Conservation (phyloP, 1,140 invertebrate species). For the Hermetia illucens region DNA sequence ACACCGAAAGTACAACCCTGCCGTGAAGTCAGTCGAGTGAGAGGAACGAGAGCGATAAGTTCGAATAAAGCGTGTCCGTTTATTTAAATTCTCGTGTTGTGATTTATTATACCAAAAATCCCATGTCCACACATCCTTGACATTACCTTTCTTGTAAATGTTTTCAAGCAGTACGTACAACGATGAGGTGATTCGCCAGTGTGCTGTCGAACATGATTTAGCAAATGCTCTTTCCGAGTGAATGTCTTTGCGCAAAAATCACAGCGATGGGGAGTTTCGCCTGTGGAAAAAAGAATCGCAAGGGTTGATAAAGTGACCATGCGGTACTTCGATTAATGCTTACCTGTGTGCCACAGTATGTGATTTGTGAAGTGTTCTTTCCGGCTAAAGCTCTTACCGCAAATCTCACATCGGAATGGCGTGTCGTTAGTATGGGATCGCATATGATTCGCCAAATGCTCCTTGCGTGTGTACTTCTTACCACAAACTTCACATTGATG, state of each 20-base stretch:
- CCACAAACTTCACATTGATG: constrained; percentile 35
- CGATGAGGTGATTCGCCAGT: constrained; percentile 43
- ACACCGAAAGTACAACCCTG: no score
- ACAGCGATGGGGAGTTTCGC: constrained; percentile 74
- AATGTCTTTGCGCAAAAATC: constrained; percentile 74
- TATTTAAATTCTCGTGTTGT: no score
- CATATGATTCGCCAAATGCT: constrained; percentile 70
- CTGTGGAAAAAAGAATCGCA: constrained; percentile 22
- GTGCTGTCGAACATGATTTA: constrained; percentile 72
- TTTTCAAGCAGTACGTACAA: constrained; percentile 54
- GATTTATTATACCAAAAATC: no score
- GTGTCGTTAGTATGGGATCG: constrained; percentile 67
- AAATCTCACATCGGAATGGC: constrained; percentile 65
- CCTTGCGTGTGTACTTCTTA: constrained; percentile 79
- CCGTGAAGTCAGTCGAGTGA: no score
- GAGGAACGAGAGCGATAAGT: no score
- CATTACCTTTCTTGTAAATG: constrained; percentile 55
- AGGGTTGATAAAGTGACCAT: constrained; percentile 10
- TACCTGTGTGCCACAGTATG: constrained; percentile 67
- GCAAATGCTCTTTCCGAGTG: constrained; percentile 64
- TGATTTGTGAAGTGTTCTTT: constrained; percentile 77
- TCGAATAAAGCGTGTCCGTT: no score
- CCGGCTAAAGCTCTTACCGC: constrained; percentile 74
- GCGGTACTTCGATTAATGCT: constrained; percentile 20
- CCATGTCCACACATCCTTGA: no score